Evolutionary conservation across 2,888 invertebrate species (phyloP), one percentile per base, ranked within the genome.

Genomic region (Stramonita haemastoma): DNA sequence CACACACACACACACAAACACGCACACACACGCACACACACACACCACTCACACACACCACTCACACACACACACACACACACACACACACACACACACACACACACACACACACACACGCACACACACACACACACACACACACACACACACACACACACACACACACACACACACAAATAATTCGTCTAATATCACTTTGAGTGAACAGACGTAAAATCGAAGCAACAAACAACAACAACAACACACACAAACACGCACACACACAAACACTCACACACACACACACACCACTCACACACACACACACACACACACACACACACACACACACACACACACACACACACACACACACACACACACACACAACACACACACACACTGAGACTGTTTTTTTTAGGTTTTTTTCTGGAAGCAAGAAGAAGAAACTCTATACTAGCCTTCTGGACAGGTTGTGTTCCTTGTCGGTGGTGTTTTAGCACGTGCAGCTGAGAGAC

Each of bases 111-210:
- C 84, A 84, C 84, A 84, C 56, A 56, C 57, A 29, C 46, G 26
- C 84, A 15, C 46, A 15, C 83, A 32, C 79, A 79, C 32, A 79
- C 79, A 79, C 32, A 79, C n/a, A 79, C 79, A 79, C 79, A 79
- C 79, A 79, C 79, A 79, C 79, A 79, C 79, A 79, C 79, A 79
- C 79, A 79, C 79, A 79, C 79, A 79, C 79, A 79, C 79, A 79
- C 79, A 79, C 79, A 79, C 79, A 79, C 79, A 79, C 79, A 79
- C 79, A 79, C 60, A 60, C 60, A 60, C 60, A 60, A 11, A 60
- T n/a, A n/a, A n/a, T n/a, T n/a, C n/a, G n/a, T n/a, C n/a, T n/a
- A n/a, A n/a, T n/a, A n/a, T n/a, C n/a, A n/a, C n/a, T n/a, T n/a
- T n/a, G n/a, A n/a, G n/a, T n/a, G n/a, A n/a, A n/a, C n/a, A n/a